Base-by-base conservation (phyloP, 2,888 invertebrate species). In the Drosophila ezoana region DNA sequence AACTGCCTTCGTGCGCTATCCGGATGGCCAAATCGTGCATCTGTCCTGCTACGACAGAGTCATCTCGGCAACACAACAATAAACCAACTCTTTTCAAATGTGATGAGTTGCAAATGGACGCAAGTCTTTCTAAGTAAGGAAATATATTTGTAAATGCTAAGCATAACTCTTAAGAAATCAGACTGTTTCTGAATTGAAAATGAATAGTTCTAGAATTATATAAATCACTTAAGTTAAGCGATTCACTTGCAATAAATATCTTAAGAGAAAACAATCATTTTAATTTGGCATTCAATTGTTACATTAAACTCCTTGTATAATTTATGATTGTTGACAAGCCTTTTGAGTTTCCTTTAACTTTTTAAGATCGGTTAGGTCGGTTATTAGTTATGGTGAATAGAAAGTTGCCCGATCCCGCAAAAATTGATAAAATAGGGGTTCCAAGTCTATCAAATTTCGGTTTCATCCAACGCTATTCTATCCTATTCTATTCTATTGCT, bases 1-100 rank as follows among this genome's bases (percentile, higher is more conserved):
- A 93, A 97, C 98, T 93, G 98, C 98, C 23, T 97, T 99, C 92
- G 97, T 98, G 6, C 94, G 98, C 48, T 97, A 97, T 92, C 97
- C 98, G 1, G 96, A 96, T 92, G 98, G 98, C 3, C 96, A 97
- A 81, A 95, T 98, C 18, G 97, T 98, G 1, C 99, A 99, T 93
- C 97, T 97, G 90, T 97, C 97, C 5, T 99, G 99, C 92, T 95
- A 95, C 86, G 95, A 91, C 14, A 82, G 66, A 35, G 76, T 62
- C 2, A 45, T 74, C 14, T 56, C 63, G 13, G 62, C 69, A 0
- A 49, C 51, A 2, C 63, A 83, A 16, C 64, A 76, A 57, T 82
- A 72, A 72, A 5, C 14, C 3, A 40, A 18, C 18, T 35, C 23
- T 5, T 35, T 33, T 13, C 28, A 23, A 32, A 20, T 60, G 78